Conservation (phyloP, 2,888 invertebrate species). For the Machimus atricapillus region DNA sequence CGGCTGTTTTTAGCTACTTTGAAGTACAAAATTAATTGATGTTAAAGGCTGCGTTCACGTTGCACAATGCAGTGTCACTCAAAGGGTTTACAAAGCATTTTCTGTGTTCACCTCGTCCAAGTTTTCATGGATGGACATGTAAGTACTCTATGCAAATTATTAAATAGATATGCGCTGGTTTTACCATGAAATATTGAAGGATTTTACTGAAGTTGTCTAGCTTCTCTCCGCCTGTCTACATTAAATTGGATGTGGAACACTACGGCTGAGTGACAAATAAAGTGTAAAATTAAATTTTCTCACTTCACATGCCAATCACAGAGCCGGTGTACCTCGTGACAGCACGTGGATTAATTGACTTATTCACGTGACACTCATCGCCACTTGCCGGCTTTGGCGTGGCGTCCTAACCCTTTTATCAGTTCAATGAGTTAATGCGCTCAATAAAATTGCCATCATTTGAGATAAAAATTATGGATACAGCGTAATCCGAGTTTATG, state of each 20-base stretch:
- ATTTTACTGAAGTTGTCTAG: neutral
- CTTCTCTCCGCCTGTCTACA: neutral
- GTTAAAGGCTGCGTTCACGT: too few species aligned
- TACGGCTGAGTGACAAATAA: neutral
- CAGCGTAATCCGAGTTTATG: slow-evolving; percentile 30
- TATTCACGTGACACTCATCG: slow-evolving; percentile 11
- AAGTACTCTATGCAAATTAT: neutral
- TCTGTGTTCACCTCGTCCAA: too few species aligned
- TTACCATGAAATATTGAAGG: neutral
- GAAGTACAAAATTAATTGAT: too few species aligned
- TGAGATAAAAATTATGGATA: slow-evolving; percentile 33
- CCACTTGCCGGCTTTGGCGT: neutral
- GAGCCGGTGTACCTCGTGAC: neutral
- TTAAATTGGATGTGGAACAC: neutral
- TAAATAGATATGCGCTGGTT: neutral
- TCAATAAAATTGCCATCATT: slow-evolving; percentile 15
- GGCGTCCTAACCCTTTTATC: slow-evolving; percentile 4
- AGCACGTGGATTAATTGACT: slow-evolving; percentile 1
- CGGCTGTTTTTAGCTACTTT: too few species aligned
- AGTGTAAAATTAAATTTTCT: neutral
- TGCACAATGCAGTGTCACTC: too few species aligned
- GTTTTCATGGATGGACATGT: too few species aligned
- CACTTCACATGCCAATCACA: neutral
- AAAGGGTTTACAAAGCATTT: too few species aligned
- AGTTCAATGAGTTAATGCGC: slow-evolving; percentile 25